These are phyloP conservation scores for Camelus dromedarius DNA, from an alignment of 2,113 vertebrate species.

Conservation along the genomic window DNA sequence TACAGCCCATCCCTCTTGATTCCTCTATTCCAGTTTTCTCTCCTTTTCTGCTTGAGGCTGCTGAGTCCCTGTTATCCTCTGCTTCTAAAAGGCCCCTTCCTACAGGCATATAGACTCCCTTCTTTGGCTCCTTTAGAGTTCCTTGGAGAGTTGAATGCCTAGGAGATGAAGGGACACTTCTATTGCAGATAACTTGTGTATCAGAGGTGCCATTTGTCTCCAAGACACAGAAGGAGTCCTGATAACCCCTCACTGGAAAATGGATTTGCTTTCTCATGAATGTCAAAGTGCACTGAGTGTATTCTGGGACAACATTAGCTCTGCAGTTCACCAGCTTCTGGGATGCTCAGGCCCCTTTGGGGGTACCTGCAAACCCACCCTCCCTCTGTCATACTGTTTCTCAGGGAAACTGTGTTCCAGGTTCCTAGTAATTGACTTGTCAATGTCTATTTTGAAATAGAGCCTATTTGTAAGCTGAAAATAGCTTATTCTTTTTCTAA, in stretches of 20 bases:
- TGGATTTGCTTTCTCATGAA: neutral
- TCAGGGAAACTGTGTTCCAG: conserved; percentile 19
- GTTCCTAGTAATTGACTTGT: conserved; percentile 19
- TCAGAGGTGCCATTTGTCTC: neutral
- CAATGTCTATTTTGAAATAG: conserved; percentile 19
- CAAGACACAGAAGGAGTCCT: neutral
- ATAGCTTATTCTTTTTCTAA: neutral
- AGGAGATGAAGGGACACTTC: neutral
- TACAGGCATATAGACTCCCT: neutral
- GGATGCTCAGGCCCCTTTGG: neutral
- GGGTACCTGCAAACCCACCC: neutral
- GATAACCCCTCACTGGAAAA: neutral
- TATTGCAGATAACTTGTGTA: neutral
- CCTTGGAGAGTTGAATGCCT: neutral
- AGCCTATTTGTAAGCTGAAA: neutral
- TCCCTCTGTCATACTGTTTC: neutral
- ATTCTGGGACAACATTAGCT: neutral
- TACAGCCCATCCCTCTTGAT: neutral
- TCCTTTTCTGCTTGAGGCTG: neutral
- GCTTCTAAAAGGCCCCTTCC: neutral
- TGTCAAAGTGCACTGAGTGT: too few relatives aligned
- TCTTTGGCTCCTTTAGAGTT: neutral
- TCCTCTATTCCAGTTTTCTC: neutral
- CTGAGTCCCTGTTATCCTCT: neutral
- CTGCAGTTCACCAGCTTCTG: neutral